These are phyloP conservation scores for Gallinago stenura DNA, from an alignment of 2,797 vertebrate species.

Conservation along the genomic window DNA sequence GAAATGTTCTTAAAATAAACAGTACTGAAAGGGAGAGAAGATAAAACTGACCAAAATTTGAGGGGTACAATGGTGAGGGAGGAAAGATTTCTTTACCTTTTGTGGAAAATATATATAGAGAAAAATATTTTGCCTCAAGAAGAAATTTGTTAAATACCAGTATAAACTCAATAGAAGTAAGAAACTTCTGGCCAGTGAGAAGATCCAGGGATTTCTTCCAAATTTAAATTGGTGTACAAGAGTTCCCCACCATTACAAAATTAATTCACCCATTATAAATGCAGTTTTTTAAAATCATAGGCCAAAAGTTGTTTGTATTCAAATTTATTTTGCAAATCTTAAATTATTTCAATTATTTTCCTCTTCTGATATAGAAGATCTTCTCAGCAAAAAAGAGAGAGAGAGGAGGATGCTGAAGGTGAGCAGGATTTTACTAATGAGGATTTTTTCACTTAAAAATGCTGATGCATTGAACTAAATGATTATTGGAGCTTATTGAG, in stretches of 20 bases:
- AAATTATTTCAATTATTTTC: background rate
- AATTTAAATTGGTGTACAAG: background rate
- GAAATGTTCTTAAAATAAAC: background rate
- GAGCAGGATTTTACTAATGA: background rate
- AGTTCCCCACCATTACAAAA: background rate
- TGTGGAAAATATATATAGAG: background rate
- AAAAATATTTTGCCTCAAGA: background rate
- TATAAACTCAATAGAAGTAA: background rate
- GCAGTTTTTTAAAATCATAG: background rate
- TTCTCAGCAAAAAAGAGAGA: background rate
- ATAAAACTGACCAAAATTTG: background rate
- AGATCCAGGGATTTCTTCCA: background rate
- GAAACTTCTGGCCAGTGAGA: background rate
- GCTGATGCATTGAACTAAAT: background rate
- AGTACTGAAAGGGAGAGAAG: background rate
- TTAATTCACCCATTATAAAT: background rate
- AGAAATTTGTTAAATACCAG: background rate
- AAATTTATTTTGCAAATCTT: background rate
- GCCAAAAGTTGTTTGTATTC: fast-evolving
- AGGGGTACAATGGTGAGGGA: background rate
- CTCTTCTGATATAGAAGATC: background rate
- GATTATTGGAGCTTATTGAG: background rate
- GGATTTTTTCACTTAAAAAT: background rate
- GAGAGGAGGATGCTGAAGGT: background rate
- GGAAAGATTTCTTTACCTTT: background rate